Evolutionary conservation across 2,888 invertebrate genomes (phyloP).

Genomic region (Cephus runcator): DNA sequence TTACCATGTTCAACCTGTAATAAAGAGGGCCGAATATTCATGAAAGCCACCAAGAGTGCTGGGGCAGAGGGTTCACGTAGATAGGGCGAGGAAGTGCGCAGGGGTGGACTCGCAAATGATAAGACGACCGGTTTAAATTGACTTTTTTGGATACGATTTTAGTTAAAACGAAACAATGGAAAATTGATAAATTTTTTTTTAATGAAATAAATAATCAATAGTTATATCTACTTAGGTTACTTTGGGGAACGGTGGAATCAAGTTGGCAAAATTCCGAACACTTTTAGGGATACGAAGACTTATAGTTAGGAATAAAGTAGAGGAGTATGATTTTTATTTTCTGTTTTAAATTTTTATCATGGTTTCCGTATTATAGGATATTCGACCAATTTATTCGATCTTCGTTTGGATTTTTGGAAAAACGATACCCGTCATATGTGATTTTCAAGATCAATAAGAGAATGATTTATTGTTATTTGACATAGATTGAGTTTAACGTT

Average conservation of each 20-base stretch:
- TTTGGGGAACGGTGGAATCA: neutral
- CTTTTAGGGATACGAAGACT: neutral
- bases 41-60: slow-evolving; percentile 1
- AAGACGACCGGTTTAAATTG: neutral
- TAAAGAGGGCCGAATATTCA: slow-evolving; percentile 3
- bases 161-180: neutral
- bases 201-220: neutral
- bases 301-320: neutral
- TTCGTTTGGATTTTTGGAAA: too few species aligned
- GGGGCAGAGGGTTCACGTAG: neutral
- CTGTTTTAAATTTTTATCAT: neutral
- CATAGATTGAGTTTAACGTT: too few species aligned
- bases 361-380: neutral
- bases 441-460: too few species aligned
- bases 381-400: too few species aligned
- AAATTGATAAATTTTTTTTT: neutral
- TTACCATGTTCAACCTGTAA: slow-evolving; percentile 4
- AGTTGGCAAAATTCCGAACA: neutral
- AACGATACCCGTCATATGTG: too few species aligned
- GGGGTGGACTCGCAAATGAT: neutral
- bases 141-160: neutral
- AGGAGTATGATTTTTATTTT: neutral
- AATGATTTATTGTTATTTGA: too few species aligned
- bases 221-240: neutral
- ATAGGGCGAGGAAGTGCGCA: neutral